These are phyloP conservation scores for Thunnus thynnus DNA, from an alignment of 2,113 vertebrate genomes.

Conservation along the genomic window DNA sequence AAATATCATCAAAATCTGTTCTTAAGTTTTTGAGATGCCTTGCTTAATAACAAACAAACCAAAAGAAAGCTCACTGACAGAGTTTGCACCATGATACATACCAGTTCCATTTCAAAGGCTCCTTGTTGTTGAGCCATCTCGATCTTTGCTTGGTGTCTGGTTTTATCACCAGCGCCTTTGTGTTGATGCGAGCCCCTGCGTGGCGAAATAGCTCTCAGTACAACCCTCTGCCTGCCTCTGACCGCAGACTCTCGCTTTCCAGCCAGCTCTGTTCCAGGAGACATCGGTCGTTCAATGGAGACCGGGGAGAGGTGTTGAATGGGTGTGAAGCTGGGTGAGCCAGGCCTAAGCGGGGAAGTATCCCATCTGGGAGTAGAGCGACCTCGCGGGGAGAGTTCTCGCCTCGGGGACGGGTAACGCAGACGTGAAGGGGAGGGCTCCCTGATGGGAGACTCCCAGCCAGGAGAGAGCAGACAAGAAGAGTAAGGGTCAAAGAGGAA, in stretches of 20 bases:
- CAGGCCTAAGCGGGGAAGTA: slow-evolving; percentile 91
- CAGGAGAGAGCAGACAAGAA: slow-evolving; percentile 90
- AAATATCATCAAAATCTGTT: too few relatives aligned
- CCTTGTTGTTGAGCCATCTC: slow-evolving; percentile 75
- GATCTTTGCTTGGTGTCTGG: slow-evolving; percentile 86
- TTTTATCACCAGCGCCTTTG: slow-evolving; percentile 87
- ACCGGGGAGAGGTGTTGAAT: slow-evolving; percentile 80
- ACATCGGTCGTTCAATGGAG: slow-evolving; percentile 86
- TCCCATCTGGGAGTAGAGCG: slow-evolving; percentile 86
- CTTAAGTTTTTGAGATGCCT: too few relatives aligned
- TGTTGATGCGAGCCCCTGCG: slow-evolving; percentile 93
- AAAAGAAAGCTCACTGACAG: too few relatives aligned
- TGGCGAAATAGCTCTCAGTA: slow-evolving; percentile 93
- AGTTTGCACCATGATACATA: slow-evolving; percentile 35
- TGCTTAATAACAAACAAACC: too few relatives aligned
- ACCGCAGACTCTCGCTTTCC: slow-evolving; percentile 91
- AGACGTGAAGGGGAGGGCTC: slow-evolving; percentile 80
- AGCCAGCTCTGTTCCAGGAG: slow-evolving; percentile 88
- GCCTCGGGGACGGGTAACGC: slow-evolving; percentile 79
- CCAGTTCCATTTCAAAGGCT: slow-evolving; percentile 73
- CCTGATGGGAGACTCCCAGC: slow-evolving; percentile 84
- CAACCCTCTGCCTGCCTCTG: slow-evolving; percentile 90
- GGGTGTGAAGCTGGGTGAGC: slow-evolving; percentile 87
- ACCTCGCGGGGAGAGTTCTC: slow-evolving; percentile 80
- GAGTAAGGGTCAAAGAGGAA: slow-evolving; percentile 92